Evolutionary conservation across 2,888 invertebrate genomes (phyloP).

Genomic region (Amblyjoppa proteus): DNA sequence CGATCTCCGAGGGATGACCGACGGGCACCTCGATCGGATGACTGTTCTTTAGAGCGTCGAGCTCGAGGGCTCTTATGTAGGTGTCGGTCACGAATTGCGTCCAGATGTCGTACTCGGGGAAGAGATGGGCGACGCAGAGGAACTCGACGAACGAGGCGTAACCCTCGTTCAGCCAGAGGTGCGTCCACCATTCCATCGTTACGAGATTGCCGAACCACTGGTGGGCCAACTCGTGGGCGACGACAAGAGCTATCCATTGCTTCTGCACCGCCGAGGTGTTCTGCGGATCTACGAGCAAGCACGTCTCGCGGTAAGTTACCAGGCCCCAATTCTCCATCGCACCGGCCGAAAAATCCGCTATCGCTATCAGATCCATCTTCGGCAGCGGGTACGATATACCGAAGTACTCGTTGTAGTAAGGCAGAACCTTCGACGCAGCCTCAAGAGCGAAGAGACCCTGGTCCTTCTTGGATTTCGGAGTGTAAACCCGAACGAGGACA

Average conservation of each 20-base stretch:
- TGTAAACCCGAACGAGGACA: conserved; percentile 93
- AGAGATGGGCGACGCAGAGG: conserved; percentile 95
- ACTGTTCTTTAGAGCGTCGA: conserved; percentile 96
- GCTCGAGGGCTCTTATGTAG: conserved; percentile 92
- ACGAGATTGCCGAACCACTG: conserved; percentile 99
- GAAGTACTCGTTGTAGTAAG: conserved; percentile 98
- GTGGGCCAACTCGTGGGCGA: conserved; percentile 97
- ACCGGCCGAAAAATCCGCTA: conserved; percentile 97
- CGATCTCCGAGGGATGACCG: conserved; percentile 97
- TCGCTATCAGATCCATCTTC: conserved; percentile 98
- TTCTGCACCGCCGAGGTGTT: conserved; percentile 94
- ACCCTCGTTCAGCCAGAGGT: conserved; percentile 98
- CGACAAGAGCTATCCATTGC: conserved; percentile 95
- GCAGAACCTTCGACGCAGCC: conserved; percentile 95
- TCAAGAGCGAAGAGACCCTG: conserved; percentile 97
- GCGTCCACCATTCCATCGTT: conserved; percentile 99
- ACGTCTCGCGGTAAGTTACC: conserved; percentile 91
- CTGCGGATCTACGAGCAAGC: conserved; percentile 94
- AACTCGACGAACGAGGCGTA: conserved; percentile 98
- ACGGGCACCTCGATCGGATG: conserved; percentile 99
- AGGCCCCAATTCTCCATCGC: conserved; percentile 99
- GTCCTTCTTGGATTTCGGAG: conserved; percentile 95
- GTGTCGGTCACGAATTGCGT: conserved; percentile 97
- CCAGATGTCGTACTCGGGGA: conserved; percentile 99
- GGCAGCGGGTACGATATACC: conserved; percentile 97